Base-by-base conservation (phyloP, 2,888 invertebrate species). In the Harpalus rufipes region DNA sequence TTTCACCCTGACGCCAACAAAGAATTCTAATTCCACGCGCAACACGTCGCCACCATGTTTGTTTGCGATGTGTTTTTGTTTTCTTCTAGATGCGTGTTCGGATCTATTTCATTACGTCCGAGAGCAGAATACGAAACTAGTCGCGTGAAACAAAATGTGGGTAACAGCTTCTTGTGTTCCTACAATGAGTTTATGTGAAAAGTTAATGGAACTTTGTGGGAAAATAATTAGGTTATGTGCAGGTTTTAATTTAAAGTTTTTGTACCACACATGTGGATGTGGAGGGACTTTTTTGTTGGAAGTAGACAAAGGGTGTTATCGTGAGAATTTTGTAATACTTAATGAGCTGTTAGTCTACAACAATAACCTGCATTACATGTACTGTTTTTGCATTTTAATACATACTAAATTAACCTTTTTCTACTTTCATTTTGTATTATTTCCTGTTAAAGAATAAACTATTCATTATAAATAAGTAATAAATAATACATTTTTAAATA, bases 31-130 rank as follows among this genome's bases (percentile, higher is more conserved):
- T 80, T 78, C 41, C 61, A 61, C 5, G 61, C 25, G 79, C 61
- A 41, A 61, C 80, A 59, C 80, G 80, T 61, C 61, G 80, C 61
- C 41, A 41, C 80, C 59, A 56, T 61, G 59, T 59, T 80, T 78
- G 59, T 80, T 80, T 61, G 80, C 61, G 61, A 41, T 80, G 39
- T 80, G 80, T 80, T 80, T 61, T 80, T 61, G 59, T 80, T 80
- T 80, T 80, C 80, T 61, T 78, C 80, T 80, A 59, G 80, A 80
- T 80, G 80, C 61, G 80, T 80, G 80, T 80, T 80, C 61, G 61
- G 59, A 61, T 80, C 80, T 80, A 80, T 80, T 80, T 80, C 80
- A 80, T 80, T 80, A 80, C 18, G 61, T 61, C 25, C 80, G 80
- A 61, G 80, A 39, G 21, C 56, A 41, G 80, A 80, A 80, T 80